Base-by-base conservation (phyloP, 1,140 invertebrate genomes). In the Aphelinus atriplicis region DNA sequence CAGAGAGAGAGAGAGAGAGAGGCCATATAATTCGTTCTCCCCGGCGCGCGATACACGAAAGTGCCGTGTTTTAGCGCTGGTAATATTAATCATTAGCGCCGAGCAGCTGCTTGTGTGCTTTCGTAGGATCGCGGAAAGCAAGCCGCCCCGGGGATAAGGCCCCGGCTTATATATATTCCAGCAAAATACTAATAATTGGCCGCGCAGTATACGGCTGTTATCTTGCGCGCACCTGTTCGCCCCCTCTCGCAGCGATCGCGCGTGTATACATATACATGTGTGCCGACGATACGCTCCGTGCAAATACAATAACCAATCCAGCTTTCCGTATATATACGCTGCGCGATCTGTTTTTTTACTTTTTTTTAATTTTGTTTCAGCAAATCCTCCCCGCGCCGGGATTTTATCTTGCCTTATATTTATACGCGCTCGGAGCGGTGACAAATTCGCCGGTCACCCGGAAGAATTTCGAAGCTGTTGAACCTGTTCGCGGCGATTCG, bases 171-270 rank as follows among this genome's bases (percentile, higher is more conserved):
- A 43, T 60, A 7, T 60, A 56, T 81, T 80, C 75, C 58, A 63
- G 67, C 77, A 78, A 84, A 84, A 84, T 83, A 79, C 81, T 82
- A 83, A 86, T 85, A 86, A 85, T 86, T 84, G 84, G 81, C 81
- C 77, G 78, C 81, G 83, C 26, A 26, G 84, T 83, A 81, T 82
- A 78, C 76, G 78, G 78, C 78, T 83, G 26, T 26, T 84, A 85
- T 84, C 81, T 77, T 74, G 56, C 70, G 10, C 71, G 79, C 83
- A 85, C 83, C 84, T 85, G 84, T 83, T 82, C 43, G 7, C 9
- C 58, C 48, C 5, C 3, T 48, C 9, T 9, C 9, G 47, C 58
- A 26, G 26, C 26, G 26, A 26, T 6, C 64, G 50, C n/a, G 45
- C 26, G 26, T 26, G 26, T 26, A 26, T 26, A 26, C 26, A 26